A percentile compares a stretch with the other conserved stretches of the same genome.
Evolutionary conservation across 1,140 invertebrate species (phyloP).

Genomic region (Hirudo medicinalis): DNA sequence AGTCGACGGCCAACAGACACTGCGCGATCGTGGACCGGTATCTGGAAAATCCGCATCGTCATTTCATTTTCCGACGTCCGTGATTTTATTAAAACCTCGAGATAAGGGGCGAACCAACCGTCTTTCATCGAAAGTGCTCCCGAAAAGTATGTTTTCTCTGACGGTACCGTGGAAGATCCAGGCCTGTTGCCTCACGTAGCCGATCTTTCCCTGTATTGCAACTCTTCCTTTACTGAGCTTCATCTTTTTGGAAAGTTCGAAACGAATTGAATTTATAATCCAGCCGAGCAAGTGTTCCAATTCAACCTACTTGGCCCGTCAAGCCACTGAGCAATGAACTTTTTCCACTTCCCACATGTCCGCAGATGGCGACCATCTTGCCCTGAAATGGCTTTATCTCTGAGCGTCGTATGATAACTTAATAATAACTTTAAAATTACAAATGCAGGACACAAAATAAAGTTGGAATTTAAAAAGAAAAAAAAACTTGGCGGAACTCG

Average conservation of each 20-base stretch:
- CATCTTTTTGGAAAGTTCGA: constrained; percentile 32
- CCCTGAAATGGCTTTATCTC: constrained; percentile 35
- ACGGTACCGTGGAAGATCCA: constrained; percentile 70
- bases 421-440: constrained; percentile 18
- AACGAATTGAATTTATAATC: neutral
- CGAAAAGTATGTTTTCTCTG: constrained; percentile 69
- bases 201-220: constrained; percentile 41
- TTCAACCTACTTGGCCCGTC: constrained; percentile 61
- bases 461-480: too few relatives aligned
- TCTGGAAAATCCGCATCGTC: constrained; percentile 41
- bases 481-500: too few relatives aligned
- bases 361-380: constrained; percentile 54
- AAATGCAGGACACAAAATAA: neutral
- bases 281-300: neutral
- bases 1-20: constrained; percentile 37
- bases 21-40: constrained; percentile 38
- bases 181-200: constrained; percentile 65
- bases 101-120: constrained; percentile 34
- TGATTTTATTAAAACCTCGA: too few relatives aligned
- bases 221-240: constrained; percentile 43
- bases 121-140: constrained; percentile 42
- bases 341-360: constrained; percentile 76
- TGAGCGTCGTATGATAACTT: too few relatives aligned
- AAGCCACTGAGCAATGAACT: constrained; percentile 71
- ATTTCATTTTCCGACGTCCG: constrained; percentile 17